These are phyloP conservation scores for Sylvia borin DNA, from an alignment of 2,797 vertebrate genomes.

Conservation along the genomic window DNA sequence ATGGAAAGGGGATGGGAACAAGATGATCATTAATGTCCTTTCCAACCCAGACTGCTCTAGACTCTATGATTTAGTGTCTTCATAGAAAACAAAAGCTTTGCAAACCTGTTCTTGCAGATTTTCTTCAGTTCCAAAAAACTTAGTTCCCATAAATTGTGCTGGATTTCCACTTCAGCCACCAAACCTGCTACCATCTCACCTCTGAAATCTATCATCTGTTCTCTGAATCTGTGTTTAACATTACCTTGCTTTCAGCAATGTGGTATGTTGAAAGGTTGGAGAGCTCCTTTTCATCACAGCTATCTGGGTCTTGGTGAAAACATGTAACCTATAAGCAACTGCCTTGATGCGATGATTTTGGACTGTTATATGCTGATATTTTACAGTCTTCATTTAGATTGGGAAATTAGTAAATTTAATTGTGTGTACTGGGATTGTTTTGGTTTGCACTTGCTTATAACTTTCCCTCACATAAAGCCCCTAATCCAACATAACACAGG, in stretches of 20 bases:
- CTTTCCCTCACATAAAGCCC: neutral
- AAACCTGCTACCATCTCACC: neutral
- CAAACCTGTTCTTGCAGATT: neutral
- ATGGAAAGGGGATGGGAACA: neutral
- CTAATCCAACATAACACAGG: neutral
- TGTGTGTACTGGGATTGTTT: neutral
- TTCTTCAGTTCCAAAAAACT: neutral
- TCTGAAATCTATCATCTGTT: neutral
- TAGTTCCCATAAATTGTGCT: neutral
- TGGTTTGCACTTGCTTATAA: neutral
- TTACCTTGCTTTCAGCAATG: neutral
- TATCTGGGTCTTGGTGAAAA: neutral
- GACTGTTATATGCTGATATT: neutral
- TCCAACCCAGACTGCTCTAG: neutral
- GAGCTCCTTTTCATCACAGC: neutral
- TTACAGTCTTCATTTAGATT: neutral
- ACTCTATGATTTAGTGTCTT: neutral
- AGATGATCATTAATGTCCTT: neutral
- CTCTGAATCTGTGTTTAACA: neutral
- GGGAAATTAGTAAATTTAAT: neutral
- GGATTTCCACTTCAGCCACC: neutral
- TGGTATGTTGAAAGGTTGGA: neutral
- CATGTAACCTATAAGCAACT: neutral
- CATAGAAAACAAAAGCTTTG: neutral
- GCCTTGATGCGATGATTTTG: neutral